These are phyloP conservation scores for Sebastes goodei DNA, from an alignment of 2,797 vertebrate genomes.

Conservation along the genomic window DNA sequence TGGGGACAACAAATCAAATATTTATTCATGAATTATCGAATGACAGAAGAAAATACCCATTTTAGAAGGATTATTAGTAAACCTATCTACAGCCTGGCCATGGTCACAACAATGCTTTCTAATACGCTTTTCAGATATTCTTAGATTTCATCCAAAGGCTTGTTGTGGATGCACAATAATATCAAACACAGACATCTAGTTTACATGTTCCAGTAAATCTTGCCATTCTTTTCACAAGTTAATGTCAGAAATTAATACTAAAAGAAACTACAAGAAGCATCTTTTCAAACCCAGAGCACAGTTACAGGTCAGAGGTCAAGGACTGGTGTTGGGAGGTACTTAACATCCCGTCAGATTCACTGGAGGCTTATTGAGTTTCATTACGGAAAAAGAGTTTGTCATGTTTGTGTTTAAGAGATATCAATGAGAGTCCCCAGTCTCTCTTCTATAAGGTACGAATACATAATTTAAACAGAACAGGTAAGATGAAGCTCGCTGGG, in stretches of 20 bases:
- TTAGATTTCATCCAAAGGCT: neutral
- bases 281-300: neutral
- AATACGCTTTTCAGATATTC: neutral
- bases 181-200: neutral
- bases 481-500: slow-evolving; percentile 4
- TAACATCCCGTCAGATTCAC: slow-evolving; percentile 1
- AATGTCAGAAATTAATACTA: neutral
- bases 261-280: neutral
- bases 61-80: neutral
- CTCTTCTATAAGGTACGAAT: slow-evolving; percentile 14
- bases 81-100: neutral
- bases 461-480: slow-evolving; percentile 34
- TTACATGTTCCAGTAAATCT: neutral
- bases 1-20: neutral
- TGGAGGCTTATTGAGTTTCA: neutral
- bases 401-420: slow-evolving; percentile 49
- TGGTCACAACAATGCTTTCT: neutral
- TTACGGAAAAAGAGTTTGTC: slow-evolving; percentile 14
- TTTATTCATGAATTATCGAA: neutral
- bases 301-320: slow-evolving; percentile 8
- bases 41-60: neutral
- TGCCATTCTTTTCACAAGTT: neutral
- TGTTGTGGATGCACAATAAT: neutral
- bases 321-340: neutral
- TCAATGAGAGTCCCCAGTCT: slow-evolving; percentile 36